Conservation (phyloP, 2,888 invertebrate species). For the Ephialtes manifestator region DNA sequence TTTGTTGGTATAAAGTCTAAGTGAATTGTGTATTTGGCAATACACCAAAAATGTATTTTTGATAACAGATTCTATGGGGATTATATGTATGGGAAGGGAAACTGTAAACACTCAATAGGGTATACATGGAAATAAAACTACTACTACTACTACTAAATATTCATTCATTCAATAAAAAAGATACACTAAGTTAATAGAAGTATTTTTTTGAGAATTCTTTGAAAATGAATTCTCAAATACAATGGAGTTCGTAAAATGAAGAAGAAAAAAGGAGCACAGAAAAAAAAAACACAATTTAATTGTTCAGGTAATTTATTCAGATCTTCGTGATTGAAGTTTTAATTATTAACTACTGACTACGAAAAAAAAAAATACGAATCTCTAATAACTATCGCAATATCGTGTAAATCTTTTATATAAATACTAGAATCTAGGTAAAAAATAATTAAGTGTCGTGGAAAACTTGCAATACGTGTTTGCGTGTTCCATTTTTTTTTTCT, state of each 20-base stretch:
- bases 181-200: constrained; percentile 14
- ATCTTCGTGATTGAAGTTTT: constrained; percentile 14
- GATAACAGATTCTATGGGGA: no score
- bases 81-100: no score
- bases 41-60: no score
- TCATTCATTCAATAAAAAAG: no score
- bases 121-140: no score
- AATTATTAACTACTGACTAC: constrained; percentile 46
- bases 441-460: constrained; percentile 59
- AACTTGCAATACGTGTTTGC: background rate
- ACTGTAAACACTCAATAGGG: no score
- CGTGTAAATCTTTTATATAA: constrained; percentile 67
- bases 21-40: no score
- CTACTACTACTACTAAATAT: no score
- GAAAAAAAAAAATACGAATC: constrained; percentile 45
- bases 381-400: constrained; percentile 8
- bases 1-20: no score
- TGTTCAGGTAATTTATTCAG: background rate
- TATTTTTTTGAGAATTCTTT: constrained; percentile 49
- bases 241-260: no score
- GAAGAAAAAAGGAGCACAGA: constrained; percentile 56
- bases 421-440: constrained; percentile 72
- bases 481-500: background rate
- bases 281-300: constrained; percentile 50
- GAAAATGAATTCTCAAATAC: no score